Evolutionary conservation across 1,140 invertebrate genomes (phyloP).

Genomic region (Drosophila fuyamai): DNA sequence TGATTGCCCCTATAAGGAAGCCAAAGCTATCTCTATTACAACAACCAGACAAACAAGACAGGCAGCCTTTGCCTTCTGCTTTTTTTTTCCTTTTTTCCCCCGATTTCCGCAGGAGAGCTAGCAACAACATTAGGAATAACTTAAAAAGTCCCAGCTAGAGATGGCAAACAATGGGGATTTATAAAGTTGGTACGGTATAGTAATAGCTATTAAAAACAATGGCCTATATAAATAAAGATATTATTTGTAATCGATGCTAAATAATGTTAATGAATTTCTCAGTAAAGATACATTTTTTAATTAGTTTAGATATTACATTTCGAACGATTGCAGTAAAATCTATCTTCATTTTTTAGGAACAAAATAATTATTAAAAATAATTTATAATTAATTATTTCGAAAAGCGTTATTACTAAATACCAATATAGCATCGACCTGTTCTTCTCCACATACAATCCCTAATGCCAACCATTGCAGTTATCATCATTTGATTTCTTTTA

Average conservation of each 20-base stretch:
- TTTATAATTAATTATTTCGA: no score
- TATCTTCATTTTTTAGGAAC: no score
- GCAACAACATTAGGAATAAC: conserved; percentile 46
- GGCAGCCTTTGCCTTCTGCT: conserved; percentile 28
- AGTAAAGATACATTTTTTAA: no score
- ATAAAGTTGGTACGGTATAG: background rate
- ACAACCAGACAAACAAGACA: conserved; percentile 64
- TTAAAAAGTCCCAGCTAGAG: conserved; percentile 34
- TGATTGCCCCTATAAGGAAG: conserved; percentile 83
- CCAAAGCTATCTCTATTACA: conserved; percentile 77
- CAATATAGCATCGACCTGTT: no score
- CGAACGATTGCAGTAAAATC: no score
- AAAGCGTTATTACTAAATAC: no score
- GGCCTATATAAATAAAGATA: no score
- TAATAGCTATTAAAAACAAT: background rate
- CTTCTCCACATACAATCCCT: conserved; percentile 15
- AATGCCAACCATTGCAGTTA: conserved; percentile 49
- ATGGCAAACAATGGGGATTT: conserved; percentile 4
- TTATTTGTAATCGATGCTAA: no score
- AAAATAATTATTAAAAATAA: no score
- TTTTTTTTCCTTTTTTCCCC: conserved; percentile 46
- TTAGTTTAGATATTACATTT: no score
- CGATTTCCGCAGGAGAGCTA: conserved; percentile 66
- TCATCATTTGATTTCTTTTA: conserved; percentile 72
- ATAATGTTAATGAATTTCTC: no score